Evolutionary conservation across 2,113 vertebrate species (phyloP).

Genomic region (Coreoperca whiteheadi): DNA sequence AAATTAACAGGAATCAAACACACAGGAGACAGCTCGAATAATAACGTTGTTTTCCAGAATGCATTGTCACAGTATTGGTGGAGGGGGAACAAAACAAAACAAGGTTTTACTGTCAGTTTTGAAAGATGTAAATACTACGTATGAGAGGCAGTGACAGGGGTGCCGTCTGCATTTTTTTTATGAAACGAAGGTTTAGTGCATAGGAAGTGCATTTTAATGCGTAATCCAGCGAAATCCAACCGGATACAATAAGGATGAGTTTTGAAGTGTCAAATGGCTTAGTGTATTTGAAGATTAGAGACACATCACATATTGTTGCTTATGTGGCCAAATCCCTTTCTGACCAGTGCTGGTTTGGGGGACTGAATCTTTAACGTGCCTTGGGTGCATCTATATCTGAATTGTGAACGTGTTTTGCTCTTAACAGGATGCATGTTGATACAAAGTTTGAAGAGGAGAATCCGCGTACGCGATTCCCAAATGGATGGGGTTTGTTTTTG

Average conservation of each 20-base stretch:
- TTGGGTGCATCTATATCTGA: not conserved
- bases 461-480: constrained; percentile 36
- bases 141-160: not conserved
- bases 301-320: constrained; percentile 26
- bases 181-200: not conserved
- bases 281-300: constrained; percentile 41
- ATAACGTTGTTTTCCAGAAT: not conserved
- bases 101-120: not conserved
- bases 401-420: constrained; percentile 7
- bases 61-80: not conserved
- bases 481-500: constrained; percentile 29
- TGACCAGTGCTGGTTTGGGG: constrained; percentile 3
- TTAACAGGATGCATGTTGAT: constrained; percentile 13
- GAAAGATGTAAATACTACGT: not conserved
- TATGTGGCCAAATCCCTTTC: constrained; percentile 15
- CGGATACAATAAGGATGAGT: constrained; percentile 2
- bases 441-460: constrained; percentile 24
- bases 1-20: constrained; percentile 27
- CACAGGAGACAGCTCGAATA: not conserved
- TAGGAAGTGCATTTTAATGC: not conserved
- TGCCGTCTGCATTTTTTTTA: not conserved
- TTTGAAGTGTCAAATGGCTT: constrained; percentile 25
- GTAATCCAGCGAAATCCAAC: constrained; percentile 26
- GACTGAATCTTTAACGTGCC: not conserved
- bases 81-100: constrained; percentile 5